Evolutionary conservation across 2,888 invertebrate species (phyloP).

Genomic region (Lobophora halterata): DNA sequence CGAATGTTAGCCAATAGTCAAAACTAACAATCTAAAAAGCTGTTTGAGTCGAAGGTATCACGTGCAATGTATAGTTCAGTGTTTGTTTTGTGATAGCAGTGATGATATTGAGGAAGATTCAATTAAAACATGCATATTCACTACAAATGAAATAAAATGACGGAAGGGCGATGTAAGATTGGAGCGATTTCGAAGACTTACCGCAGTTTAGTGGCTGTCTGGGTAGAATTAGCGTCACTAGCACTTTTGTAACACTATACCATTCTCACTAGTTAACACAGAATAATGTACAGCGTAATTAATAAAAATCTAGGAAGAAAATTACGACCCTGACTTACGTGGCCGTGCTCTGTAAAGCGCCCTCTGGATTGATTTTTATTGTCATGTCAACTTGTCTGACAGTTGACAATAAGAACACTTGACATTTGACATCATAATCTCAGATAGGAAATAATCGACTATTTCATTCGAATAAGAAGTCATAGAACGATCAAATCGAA

Average conservation of each 20-base stretch:
- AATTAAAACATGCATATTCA: constrained; percentile 74
- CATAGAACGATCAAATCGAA: no score
- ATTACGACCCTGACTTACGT: constrained; percentile 80
- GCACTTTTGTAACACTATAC: constrained; percentile 55
- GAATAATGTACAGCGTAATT: constrained; percentile 59
- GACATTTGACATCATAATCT: no score
- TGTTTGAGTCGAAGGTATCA: constrained; percentile 5
- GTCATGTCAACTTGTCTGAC: no score
- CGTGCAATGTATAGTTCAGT: constrained; percentile 28
- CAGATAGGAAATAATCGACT: no score
- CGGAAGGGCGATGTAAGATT: constrained; percentile 55
- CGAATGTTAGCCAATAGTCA: constrained; percentile 27
- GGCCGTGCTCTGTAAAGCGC: constrained; percentile 75
- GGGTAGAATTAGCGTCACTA: constrained; percentile 54
- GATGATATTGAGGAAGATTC: constrained; percentile 53
- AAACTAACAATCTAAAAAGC: constrained; percentile 1
- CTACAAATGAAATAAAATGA: constrained; percentile 59
- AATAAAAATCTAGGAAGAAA: constrained; percentile 64
- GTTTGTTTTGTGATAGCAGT: constrained; percentile 57
- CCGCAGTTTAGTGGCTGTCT: constrained; percentile 49
- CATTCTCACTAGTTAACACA: constrained; percentile 69
- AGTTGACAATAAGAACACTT: no score
- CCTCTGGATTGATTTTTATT: constrained; percentile 72
- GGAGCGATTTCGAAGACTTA: constrained; percentile 46
- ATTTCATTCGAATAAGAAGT: no score